Percentiles rank a stretch among this genome's conserved stretches.
phyloP scores from a whole-genome alignment of 2,888 invertebrate genomes.

The Noctuana brunneofusca region DNA sequence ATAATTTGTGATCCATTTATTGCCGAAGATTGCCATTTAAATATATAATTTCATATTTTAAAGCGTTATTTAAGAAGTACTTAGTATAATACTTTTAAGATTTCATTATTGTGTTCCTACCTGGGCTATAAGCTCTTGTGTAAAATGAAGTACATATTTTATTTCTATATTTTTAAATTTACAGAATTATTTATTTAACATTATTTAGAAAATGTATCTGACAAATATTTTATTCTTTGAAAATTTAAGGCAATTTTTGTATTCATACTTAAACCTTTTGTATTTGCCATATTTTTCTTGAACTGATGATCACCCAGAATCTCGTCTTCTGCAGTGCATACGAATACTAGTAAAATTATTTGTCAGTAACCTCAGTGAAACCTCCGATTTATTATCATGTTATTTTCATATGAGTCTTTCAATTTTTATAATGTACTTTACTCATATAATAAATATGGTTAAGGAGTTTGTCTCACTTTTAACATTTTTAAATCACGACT shows the following conservation, averaged over 20 bases:
- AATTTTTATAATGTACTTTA: conserved; percentile 13
- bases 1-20: conserved; percentile 46
- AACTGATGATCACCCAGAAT: neutral
- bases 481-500: conserved; percentile 11
- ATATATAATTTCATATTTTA: conserved; percentile 27
- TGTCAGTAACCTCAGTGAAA: neutral
- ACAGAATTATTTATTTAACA: neutral
- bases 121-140: neutral
- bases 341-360: neutral
- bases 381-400: conserved; percentile 22
- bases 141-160: neutral
- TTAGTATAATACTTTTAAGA: conserved; percentile 19
- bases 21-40: conserved; percentile 40
- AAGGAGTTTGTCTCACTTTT: conserved; percentile 9
- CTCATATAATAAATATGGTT: neutral
- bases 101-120: conserved; percentile 16
- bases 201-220: too few relatives aligned
- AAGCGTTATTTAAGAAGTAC: conserved; percentile 36
- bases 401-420: neutral
- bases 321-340: neutral
- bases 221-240: neutral
- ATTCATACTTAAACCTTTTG: neutral
- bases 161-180: neutral
- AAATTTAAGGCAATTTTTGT: neutral
- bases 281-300: neutral